Conservation (phyloP, 1,140 invertebrate species). For the Samia ricini region DNA sequence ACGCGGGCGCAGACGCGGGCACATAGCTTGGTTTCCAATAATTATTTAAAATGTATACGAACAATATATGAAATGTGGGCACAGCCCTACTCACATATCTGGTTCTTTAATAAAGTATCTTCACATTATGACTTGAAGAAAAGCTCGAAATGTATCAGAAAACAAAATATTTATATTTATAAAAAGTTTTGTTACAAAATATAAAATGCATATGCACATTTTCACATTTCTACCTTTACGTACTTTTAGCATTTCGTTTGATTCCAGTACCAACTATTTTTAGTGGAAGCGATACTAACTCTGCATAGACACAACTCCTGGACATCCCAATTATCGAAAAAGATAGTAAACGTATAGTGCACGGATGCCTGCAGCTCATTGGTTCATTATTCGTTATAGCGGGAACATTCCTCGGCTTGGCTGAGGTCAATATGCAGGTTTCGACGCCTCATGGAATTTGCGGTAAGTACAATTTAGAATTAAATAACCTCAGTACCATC, state of each 20-base stretch:
- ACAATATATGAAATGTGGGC: too few species aligned
- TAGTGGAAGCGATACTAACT: slow-evolving; percentile 64
- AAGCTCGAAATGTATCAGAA: background rate
- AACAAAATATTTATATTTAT: background rate
- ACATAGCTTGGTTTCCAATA: too few species aligned
- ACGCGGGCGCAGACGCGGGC: too few species aligned
- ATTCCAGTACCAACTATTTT: slow-evolving; percentile 66
- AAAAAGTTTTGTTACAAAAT: background rate
- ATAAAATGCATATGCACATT: background rate
- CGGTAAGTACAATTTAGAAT: slow-evolving; percentile 38
- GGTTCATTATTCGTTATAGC: slow-evolving; percentile 62
- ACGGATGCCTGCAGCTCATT: slow-evolving; percentile 63
- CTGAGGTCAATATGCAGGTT: slow-evolving; percentile 51
- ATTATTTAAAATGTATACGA: too few species aligned
- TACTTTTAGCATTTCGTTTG: background rate
- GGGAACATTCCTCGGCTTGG: slow-evolving; percentile 62
- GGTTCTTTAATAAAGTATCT: too few species aligned
- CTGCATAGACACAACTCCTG: slow-evolving; percentile 67
- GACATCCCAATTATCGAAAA: slow-evolving; percentile 60
- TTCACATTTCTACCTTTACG: background rate
- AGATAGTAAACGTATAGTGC: slow-evolving; percentile 60
- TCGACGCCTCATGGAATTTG: slow-evolving; percentile 66
- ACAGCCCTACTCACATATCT: too few species aligned
- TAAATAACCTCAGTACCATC: background rate
- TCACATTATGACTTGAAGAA: too few species aligned